These are phyloP conservation scores for Nycticorax nycticorax DNA, from an alignment of 2,113 vertebrate genomes.

Conservation along the genomic window DNA sequence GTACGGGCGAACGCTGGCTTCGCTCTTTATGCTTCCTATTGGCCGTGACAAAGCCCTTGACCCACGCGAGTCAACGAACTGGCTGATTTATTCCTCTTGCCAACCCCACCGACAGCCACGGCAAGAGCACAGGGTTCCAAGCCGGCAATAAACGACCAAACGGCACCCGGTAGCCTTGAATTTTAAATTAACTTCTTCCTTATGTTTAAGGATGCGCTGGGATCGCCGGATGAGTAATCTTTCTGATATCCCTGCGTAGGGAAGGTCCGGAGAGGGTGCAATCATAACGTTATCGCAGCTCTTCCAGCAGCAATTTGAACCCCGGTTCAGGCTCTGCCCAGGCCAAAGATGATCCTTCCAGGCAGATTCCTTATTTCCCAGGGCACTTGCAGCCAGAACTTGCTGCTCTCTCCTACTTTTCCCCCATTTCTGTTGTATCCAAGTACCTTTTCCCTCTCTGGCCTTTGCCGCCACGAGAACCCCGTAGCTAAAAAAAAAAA, in stretches of 20 bases:
- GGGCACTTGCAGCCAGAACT: fast-evolving
- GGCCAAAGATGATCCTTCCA: not conserved
- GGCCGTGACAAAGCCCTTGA: not conserved
- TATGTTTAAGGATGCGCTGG: not conserved
- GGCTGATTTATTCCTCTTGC: not conserved
- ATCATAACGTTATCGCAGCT: fast-evolving
- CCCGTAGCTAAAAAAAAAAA: no score
- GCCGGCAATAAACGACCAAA: not conserved
- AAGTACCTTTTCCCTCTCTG: no score
- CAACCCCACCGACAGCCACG: not conserved
- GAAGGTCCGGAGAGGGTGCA: not conserved
- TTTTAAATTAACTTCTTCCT: not conserved
- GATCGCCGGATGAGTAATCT: not conserved
- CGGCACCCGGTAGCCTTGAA: not conserved
- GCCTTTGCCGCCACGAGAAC: not conserved
- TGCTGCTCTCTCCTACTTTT: not conserved
- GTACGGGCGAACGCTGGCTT: not conserved
- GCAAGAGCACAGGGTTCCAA: not conserved
- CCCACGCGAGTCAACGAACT: fast-evolving
- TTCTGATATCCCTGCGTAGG: fast-evolving
- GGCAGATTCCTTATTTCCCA: not conserved
- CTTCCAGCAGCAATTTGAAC: not conserved
- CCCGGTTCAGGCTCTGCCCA: no score
- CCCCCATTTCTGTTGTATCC: not conserved
- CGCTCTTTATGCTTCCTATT: not conserved